Evolutionary conservation across 2,888 invertebrate species (phyloP), one percentile per base, ranked within the genome.

Genomic region (Timema podura): DNA sequence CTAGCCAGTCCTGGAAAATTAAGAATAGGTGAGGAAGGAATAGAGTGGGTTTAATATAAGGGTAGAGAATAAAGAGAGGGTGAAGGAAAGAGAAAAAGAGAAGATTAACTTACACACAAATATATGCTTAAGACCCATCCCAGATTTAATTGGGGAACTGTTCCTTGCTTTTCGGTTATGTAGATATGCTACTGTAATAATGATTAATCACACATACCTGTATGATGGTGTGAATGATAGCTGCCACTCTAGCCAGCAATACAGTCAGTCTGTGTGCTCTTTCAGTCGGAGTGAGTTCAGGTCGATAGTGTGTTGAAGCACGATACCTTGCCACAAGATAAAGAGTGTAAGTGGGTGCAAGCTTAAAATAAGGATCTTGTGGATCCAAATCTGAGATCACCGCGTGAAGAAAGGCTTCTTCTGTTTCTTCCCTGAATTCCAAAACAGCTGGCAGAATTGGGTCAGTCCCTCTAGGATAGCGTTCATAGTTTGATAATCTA

Each of bases 261-360:
- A 92, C 88, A 3, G 96, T 96, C 72, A 98, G 85, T 78, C 94
- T 90, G 79, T 95, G 94, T 3, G 96, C 95, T 71, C 96, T 87
- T 81, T 98, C 96, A 64, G 93, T 92, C 45, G 96, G 95, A 75
- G 93, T 91, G 69, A 96, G 83, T 80, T 96, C 96, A 44, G 96
- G 95, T 77, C 95, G 88, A 83, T 96, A 96, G 80, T 95, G 95
- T 0, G 95, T 95, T 46, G 96, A 95, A 61, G 98, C 95, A 69
- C 96, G 89, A 79, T 96, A 97, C 86, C 95, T 88, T 73, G 96
- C 93, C 76, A 96, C 95, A 79, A 99, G 86, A 82, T 99, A 99
- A 45, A 99, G 87, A 3, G 96, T 93, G 83, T 98, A 99, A 46
- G 98, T 97, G 0, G 98, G 98, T 0, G 98, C 95, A 73, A 99